phyloP scores from a whole-genome alignment of 2,797 vertebrate species.

The Rousettus madagascariensis region DNA sequence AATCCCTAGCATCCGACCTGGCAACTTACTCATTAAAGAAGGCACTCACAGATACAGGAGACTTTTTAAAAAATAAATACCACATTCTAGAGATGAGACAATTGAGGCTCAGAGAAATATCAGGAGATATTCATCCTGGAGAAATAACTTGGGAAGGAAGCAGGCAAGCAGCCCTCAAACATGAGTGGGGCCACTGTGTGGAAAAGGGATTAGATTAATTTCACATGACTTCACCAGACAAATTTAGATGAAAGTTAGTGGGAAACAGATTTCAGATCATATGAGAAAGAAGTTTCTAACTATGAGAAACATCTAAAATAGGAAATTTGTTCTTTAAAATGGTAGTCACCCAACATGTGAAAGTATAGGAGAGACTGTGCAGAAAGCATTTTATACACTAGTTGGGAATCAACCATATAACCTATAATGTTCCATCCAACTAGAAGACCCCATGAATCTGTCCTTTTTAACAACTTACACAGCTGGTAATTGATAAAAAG shows the following conservation, averaged over 20 bases:
- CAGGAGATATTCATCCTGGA: neutral
- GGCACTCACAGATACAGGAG: neutral
- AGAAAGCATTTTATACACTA: neutral
- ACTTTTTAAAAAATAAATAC: neutral
- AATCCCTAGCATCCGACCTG: neutral
- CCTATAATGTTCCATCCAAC: neutral
- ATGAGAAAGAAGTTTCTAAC: neutral
- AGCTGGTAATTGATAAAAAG: neutral
- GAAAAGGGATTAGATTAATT: neutral
- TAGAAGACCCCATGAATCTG: neutral
- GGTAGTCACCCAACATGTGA: neutral
- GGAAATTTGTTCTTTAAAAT: neutral
- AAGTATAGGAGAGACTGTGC: neutral
- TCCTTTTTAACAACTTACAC: neutral
- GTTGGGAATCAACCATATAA: neutral
- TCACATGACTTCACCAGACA: neutral
- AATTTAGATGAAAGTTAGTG: neutral
- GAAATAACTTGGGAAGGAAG: neutral
- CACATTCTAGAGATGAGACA: neutral
- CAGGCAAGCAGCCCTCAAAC: neutral
- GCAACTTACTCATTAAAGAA: neutral
- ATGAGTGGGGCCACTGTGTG: neutral
- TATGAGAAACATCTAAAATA: neutral
- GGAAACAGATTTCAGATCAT: neutral
- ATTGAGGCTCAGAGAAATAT: neutral